These are phyloP conservation scores for Apis laboriosa DNA, from an alignment of 1,140 invertebrate genomes.

Conservation along the genomic window DNA sequence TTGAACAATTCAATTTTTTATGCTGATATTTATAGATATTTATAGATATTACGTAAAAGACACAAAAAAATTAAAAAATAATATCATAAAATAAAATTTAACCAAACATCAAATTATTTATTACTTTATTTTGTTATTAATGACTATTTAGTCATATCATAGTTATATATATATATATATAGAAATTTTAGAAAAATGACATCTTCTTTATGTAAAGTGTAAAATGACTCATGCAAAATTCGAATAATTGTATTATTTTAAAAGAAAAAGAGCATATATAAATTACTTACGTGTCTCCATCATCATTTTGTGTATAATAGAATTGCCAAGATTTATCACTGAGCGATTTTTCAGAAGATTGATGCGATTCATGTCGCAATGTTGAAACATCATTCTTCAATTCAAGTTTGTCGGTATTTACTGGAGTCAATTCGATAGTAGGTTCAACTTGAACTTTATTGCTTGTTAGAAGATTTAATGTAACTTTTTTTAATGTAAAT, in stretches of 20 bases:
- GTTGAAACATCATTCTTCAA: slow-evolving; percentile 1
- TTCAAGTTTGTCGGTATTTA: slow-evolving; percentile 13
- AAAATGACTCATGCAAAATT: neutral
- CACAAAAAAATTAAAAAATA: too few species aligned
- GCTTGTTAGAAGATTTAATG: slow-evolving; percentile 54
- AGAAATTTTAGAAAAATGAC: slow-evolving; percentile 9
- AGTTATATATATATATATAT: too few species aligned
- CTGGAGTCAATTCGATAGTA: slow-evolving; percentile 49
- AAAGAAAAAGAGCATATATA: neutral
- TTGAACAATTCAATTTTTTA: too few species aligned
- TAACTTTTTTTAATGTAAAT: slow-evolving; percentile 77
- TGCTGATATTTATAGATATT: too few species aligned
- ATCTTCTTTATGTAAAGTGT: neutral
- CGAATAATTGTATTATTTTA: neutral
- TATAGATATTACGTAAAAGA: too few species aligned
- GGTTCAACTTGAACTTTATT: slow-evolving; percentile 62
- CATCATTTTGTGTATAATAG: slow-evolving; percentile 85
- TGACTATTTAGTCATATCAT: neutral
- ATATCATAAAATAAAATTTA: too few species aligned
- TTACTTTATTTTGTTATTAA: slow-evolving; percentile 6
- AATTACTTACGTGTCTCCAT: slow-evolving; percentile 87
- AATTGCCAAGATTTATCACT: slow-evolving; percentile 80
- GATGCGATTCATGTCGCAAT: neutral
- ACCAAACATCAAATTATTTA: neutral
- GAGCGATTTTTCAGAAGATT: slow-evolving; percentile 39